Base-by-base conservation (phyloP, 2,888 invertebrate species). In the Ditula angustiorana region DNA sequence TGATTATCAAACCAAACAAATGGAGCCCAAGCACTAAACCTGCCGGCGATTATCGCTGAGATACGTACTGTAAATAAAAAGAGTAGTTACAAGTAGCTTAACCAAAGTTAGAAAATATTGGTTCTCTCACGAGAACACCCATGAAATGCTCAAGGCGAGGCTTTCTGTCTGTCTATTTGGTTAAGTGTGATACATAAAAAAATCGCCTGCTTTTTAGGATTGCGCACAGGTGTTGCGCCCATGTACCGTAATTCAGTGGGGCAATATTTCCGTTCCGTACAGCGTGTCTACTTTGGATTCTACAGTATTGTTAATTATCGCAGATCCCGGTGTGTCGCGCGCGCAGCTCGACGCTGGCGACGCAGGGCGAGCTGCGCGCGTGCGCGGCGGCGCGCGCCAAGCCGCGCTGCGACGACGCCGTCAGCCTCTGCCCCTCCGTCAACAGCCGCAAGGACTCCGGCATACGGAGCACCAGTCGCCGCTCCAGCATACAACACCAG, bases 401-500 rank as follows among this genome's bases (percentile, higher is more conserved):
- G 93, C 90, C 37, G 81, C 83, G 24, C 85, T 83, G 16, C 46
- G 95, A 95, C 23, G 96, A 97, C 79, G 94, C 95, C 61, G 89
- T 96, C 70, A 96, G 96, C 83, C 94, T 96, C 64, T 96, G 96
- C 69, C 95, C 96, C 0, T 96, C 96, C 1, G 95, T 96, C 57
- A 96, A 96, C 76, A 97, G 97, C 74, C 94, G 97, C 63, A 97
- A 97, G 86, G 97, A 97, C 85, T 97, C 97, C 1, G 97, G 97
- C 10, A 97, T 97, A 66, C 94, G 96, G 74, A 97, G 97, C 82
- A 97, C 96, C 61, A 97, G 97, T 74, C 93, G 97, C 2, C 93
- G 97, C 66, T 97, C 97, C 75, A 97, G 97, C 80, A 97, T 97
- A 81, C 96, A 96, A 76, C 97, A 96, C 75, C 97, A 97, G 95